Percentiles rank a stretch among this genome's conserved stretches.
Conservation (phyloP, 92 coral and sea anemone genomes). For the Actinostola sp. region DNA sequence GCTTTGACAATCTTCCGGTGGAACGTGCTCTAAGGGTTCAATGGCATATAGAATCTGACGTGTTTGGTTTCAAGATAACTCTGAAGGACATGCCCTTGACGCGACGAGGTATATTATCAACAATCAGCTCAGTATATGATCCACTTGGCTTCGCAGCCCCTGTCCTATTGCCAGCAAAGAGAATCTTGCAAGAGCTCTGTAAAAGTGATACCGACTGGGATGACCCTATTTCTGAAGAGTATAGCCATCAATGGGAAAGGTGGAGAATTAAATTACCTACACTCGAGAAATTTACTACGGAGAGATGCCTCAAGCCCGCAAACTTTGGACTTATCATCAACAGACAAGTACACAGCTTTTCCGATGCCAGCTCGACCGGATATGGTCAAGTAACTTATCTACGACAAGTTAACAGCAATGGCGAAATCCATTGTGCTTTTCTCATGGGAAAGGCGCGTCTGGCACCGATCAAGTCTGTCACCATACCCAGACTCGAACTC, state of each 20-base stretch:
- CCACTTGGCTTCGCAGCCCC: constrained; percentile 34
- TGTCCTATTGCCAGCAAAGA: constrained; percentile 24
- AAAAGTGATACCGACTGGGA: constrained; percentile 20
- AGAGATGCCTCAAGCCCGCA: neutral
- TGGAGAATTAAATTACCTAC: constrained; percentile 1
- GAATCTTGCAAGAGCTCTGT: constrained; percentile 32
- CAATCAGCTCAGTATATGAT: too few relatives aligned
- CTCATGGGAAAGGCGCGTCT: neutral
- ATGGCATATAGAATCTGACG: neutral
- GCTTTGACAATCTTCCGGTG: neutral
- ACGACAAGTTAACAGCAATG: neutral
- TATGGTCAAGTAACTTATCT: neutral
- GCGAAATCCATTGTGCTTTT: neutral
- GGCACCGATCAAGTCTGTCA: neutral
- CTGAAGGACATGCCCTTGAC: neutral
- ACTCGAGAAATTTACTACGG: neutral
- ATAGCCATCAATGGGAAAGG: constrained; percentile 3
- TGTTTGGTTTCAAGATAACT: neutral
- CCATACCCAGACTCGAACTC: neutral
- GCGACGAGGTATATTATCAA: neutral
- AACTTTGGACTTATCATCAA: neutral
- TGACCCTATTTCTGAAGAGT: constrained; percentile 15
- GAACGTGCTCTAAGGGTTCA: neutral
- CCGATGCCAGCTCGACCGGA: neutral
- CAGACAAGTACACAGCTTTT: neutral